Conservation (phyloP, 1,140 invertebrate genomes). For the Megalopta genalis region DNA sequence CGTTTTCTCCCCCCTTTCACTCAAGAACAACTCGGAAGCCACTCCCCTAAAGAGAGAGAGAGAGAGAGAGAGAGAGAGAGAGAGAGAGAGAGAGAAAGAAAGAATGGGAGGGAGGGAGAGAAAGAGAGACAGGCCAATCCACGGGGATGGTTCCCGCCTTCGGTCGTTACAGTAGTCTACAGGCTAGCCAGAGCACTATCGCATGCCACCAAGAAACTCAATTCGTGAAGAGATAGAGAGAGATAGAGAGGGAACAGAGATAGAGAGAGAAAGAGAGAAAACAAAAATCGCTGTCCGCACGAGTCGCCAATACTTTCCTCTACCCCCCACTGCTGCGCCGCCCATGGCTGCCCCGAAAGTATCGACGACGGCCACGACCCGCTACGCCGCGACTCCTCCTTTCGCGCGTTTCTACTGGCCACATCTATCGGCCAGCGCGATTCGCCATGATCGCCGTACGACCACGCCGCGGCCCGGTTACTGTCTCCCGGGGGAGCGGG, state of each 20-base stretch:
- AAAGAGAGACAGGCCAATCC: constrained; percentile 45
- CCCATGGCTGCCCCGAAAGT: neutral
- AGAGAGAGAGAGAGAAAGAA: constrained; percentile 2
- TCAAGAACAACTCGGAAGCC: constrained; percentile 44
- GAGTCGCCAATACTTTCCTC: constrained; percentile 42
- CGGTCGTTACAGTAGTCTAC: constrained; percentile 42
- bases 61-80: neutral
- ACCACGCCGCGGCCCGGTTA: neutral
- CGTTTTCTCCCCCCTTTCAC: constrained; percentile 13
- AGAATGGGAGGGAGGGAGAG: neutral
- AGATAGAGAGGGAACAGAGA: constrained; percentile 37
- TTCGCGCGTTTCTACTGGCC: constrained; percentile 32
- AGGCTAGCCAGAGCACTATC: constrained; percentile 67
- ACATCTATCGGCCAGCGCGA: constrained; percentile 7
- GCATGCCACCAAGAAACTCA: constrained; percentile 71
- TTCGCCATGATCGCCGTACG: neutral
- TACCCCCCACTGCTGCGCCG: no score
- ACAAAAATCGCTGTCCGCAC: constrained; percentile 39
- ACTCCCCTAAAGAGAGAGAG: constrained; percentile 26
- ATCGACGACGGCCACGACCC: constrained; percentile 44
- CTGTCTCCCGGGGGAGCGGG: no score
- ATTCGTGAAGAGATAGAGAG: constrained; percentile 49
- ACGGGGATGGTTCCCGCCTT: constrained; percentile 35
- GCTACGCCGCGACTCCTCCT: constrained; percentile 39
- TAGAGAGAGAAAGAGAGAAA: constrained; percentile 45